A percentile compares a stretch with the other conserved stretches of the same genome.
Conservation (phyloP, 2,113 vertebrate species). For the Scalopus aquaticus region DNA sequence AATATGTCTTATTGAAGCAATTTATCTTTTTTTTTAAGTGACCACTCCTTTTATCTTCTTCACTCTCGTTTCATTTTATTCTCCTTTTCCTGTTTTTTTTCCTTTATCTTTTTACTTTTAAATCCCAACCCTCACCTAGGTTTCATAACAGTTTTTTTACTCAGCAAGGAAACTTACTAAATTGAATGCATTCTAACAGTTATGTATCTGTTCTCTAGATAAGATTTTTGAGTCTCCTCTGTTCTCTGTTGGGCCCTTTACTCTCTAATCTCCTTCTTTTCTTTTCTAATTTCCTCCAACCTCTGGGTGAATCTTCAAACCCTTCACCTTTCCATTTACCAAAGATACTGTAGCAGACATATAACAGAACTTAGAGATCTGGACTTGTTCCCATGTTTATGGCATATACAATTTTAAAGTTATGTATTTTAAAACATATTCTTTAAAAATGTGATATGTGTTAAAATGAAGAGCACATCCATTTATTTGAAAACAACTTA, state of each 20-base stretch:
- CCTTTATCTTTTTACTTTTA: neutral
- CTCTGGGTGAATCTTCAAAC: neutral
- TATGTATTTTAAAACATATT: neutral
- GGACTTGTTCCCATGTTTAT: neutral
- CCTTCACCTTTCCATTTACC: neutral
- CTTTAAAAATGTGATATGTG: neutral
- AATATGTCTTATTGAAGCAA: neutral
- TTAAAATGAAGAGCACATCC: neutral
- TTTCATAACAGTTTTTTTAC: neutral
- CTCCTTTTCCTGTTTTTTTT: neutral
- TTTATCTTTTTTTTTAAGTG: neutral
- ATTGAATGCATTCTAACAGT: neutral
- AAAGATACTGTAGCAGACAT: neutral
- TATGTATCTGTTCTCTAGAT: neutral
- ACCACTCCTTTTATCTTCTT: neutral
- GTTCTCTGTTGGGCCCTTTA: neutral
- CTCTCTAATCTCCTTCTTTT: neutral
- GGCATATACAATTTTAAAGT: neutral
- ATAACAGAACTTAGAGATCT: neutral
- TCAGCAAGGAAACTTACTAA: neutral
- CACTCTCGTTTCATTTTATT: neutral
- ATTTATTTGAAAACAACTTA: neutral
- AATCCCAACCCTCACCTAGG: neutral
- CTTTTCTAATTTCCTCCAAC: neutral
- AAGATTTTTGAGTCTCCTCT: neutral